Conservation (phyloP, 2,888 invertebrate species). For the Tetragonisca angustula region DNA sequence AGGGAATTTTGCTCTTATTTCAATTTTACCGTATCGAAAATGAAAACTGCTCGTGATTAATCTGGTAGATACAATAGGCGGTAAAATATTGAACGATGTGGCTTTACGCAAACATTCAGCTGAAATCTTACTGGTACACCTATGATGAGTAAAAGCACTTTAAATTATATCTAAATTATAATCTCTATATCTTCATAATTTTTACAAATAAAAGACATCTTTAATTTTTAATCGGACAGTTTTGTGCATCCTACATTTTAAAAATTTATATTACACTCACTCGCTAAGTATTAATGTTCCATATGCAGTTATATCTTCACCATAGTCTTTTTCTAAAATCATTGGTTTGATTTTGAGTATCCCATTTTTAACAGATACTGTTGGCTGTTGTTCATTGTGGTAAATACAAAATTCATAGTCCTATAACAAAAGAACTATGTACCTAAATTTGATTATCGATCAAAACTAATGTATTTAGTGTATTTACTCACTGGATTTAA, state of each 20-base stretch:
- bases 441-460: background rate
- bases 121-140: conserved; percentile 81
- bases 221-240: background rate
- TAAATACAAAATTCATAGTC: conserved; percentile 81
- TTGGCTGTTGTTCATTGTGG: conserved; percentile 70
- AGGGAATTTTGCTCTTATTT: conserved; percentile 85
- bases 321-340: conserved; percentile 76
- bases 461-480: background rate
- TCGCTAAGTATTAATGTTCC: conserved; percentile 74
- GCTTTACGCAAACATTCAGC: conserved; percentile 80
- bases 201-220: too few species aligned
- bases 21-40: conserved; percentile 85
- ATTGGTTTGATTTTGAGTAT: conserved; percentile 74
- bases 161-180: background rate
- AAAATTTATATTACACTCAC: conserved; percentile 64
- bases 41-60: conserved; percentile 83
- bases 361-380: conserved; percentile 69
- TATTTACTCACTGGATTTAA: conserved; percentile 71
- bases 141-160: conserved; percentile 56
- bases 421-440: conserved; percentile 57
- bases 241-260: too few species aligned
- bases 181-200: too few species aligned
- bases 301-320: conserved; percentile 70
- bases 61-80: conserved; percentile 85
- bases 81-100: conserved; percentile 81